These are phyloP conservation scores for Odontocerum albicorne DNA, from an alignment of 2,888 invertebrate genomes.

Conservation along the genomic window DNA sequence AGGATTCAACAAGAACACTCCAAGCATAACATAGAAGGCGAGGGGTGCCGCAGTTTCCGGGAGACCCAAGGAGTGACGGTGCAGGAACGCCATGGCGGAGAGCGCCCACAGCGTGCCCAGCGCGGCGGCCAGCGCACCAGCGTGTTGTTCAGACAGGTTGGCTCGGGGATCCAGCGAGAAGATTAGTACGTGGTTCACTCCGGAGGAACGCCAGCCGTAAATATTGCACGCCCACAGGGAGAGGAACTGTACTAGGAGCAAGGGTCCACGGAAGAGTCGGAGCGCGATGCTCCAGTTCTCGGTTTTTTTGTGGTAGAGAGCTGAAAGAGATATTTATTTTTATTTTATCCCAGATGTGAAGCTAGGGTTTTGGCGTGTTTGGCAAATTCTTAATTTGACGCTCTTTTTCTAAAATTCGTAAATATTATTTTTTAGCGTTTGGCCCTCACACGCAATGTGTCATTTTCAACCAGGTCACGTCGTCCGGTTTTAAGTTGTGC, in stretches of 20 bases:
- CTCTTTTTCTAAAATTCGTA: too few relatives aligned
- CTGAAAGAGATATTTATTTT: conserved; percentile 9
- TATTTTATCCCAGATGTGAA: too few relatives aligned
- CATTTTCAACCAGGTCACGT: too few relatives aligned
- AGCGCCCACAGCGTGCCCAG: conserved; percentile 77
- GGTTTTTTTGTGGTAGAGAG: conserved; percentile 7
- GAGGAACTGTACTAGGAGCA: conserved; percentile 73
- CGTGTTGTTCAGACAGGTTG: conserved; percentile 74
- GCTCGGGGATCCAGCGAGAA: conserved; percentile 81
- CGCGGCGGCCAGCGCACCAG: conserved; percentile 75
- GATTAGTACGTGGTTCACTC: conserved; percentile 82
- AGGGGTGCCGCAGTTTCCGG: conserved; percentile 79
- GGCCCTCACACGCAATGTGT: too few relatives aligned
- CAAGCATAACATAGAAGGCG: conserved; percentile 66
- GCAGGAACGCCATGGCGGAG: conserved; percentile 67
- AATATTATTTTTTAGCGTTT: too few relatives aligned
- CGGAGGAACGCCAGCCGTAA: conserved; percentile 79
- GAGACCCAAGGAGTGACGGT: conserved; percentile 58
- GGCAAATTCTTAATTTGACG: too few relatives aligned
- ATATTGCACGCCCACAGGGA: conserved; percentile 81
- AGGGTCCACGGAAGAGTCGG: conserved; percentile 76
- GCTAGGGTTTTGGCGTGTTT: too few relatives aligned
- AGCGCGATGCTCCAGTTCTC: conserved; percentile 41
- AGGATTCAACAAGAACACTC: conserved; percentile 75
- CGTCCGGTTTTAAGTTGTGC: too few relatives aligned